Evolutionary conservation across 2,888 invertebrate species (phyloP), one percentile per base, ranked within the genome.

Genomic region (Heterodera filipjevi): DNA sequence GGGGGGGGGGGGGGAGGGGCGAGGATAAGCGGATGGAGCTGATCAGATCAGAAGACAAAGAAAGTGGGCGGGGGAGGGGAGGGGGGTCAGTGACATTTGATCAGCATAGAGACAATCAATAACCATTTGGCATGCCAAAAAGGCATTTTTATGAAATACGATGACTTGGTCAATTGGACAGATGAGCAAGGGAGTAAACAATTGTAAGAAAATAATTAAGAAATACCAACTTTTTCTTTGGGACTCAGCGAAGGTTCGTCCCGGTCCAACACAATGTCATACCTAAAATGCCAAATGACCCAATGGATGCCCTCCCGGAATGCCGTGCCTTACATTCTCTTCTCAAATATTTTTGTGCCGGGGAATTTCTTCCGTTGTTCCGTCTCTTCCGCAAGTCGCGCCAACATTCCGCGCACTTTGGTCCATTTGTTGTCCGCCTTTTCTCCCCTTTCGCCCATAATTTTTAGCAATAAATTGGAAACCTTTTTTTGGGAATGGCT

Each of bases 291-390:
- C 3, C 16, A 70, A 59, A 72, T 44, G 27, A 6, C 5, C 16
- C 12, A 46, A 46, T n/a, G 14, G 12, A 35, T 39, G 3, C 32
- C 33, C 22, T 59, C 5, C 32, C 27, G 3, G n/a, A 39, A 64
- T 46, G 27, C n/a, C n/a, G n/a, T 46, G 19, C 64, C 86, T 66
- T 84, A 84, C 85, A 87, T 86, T 53, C 86, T 70, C 75, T 84
- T 80, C 66, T 87, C 86, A 77, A 86, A 87, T 0, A 86, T 83
- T 27, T 84, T 80, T 3, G 86, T 85, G 53, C 86, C 86, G 0
- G 85, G 84, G 59, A 77, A 66, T 19, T 71, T 64, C 64, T 82
- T 82, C 49, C 82, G 74, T 10, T 71, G 39, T 33, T 82, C 77
- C 27, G 79, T 81, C 32, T 78, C 71, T 16, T 79, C 77, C 14